Evolutionary conservation across 2,113 vertebrate species (phyloP).

Genomic region (Nothocercus nigrocapillus): DNA sequence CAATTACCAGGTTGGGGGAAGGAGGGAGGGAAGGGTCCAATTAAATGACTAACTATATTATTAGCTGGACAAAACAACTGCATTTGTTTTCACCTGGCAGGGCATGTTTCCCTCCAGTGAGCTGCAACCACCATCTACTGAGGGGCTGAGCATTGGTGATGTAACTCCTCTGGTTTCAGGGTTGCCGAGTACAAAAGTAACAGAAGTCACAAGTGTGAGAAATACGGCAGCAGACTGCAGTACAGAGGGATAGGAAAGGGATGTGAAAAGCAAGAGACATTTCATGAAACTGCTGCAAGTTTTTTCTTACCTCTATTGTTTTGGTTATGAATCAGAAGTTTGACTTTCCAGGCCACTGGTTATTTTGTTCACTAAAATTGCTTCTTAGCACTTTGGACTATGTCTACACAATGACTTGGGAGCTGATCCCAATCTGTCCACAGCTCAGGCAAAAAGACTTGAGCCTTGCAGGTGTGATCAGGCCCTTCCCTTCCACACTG

Average conservation of each 20-base stretch:
- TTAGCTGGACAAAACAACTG: background rate
- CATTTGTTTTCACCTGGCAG: background rate
- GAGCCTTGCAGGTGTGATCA: background rate
- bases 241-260: background rate
- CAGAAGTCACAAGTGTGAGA: background rate
- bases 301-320: background rate
- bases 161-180: background rate
- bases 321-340: conserved; percentile 3
- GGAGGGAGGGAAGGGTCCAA: background rate
- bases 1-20: background rate
- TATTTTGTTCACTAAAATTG: background rate
- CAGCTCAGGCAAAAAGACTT: background rate
- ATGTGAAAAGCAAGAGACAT: rapidly evolving
- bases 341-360: background rate
- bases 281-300: background rate
- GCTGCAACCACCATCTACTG: background rate
- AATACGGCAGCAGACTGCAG: background rate
- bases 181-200: background rate
- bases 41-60: background rate
- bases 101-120: background rate
- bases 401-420: background rate
- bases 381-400: background rate
- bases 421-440: background rate
- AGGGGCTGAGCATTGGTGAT: background rate
- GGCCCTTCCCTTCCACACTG: background rate